Base-by-base conservation (phyloP, 35 echinoderm and acorn worm species). In the Anneissia japonica region DNA sequence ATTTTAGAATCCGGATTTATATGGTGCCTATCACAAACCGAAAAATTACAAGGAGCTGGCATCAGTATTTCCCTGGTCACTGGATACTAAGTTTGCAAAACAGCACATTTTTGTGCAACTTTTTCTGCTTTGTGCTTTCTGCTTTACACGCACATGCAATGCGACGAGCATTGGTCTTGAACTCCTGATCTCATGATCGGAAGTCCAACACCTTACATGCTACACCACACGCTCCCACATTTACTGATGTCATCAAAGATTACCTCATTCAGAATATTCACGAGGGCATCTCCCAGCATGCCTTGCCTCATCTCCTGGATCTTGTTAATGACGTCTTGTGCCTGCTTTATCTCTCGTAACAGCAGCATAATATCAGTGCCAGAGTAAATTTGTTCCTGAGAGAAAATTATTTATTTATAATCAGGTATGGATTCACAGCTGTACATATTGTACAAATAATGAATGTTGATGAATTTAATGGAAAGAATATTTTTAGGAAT, bases 241-340 rank as follows among this genome's bases (percentile, higher is more conserved):
- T n/a, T n/a, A n/a, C n/a, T n/a, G n/a, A n/a, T n/a, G n/a, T n/a
- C n/a, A n/a, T n/a, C n/a, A n/a, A n/a, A n/a, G n/a, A n/a, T n/a
- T 78, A 98, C 95, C 92, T 98, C 95, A 89, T 98, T 98, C 39
- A 98, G 85, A 26, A 98, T 98, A 86, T 92, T 98, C 30, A 98
- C 86, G 2, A 98, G 87, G 13, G 95, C 95, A 91, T 98, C 95
- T 98, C 95, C 95, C 95, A 98, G 91, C 95, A 98, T 98, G 37
- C 95, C 95, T 89, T 98, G 95, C 81, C 95, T 98, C 95, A 98
- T 98, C 83, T 98, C 91, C n/a, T 90, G 84, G 23, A 98, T 98
- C 89, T 98, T 98, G 79, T 98, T 98, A 86, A 98, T 98, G 72
- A 98, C 95, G 38, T 98, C 95, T 36, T 98, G 95, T 39, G 95